phyloP scores from a whole-genome alignment of 64 coral and sea anemone species.

The Actinia tenebrosa region DNA sequence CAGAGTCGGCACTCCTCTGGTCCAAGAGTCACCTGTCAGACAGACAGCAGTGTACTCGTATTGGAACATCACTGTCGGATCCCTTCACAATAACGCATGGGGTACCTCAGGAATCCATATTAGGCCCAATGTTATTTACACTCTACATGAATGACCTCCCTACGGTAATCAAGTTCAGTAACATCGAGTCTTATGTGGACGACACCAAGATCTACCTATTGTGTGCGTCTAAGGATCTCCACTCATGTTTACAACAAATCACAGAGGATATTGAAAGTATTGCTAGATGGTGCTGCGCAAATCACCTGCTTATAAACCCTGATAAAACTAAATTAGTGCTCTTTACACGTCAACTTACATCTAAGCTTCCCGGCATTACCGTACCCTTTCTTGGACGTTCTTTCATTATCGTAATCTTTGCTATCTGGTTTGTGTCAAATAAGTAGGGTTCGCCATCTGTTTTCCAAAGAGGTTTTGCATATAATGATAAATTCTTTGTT shows the following conservation, averaged over 20 bases:
- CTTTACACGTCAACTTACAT: neutral
- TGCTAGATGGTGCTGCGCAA: no score
- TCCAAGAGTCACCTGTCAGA: neutral
- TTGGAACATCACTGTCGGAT: neutral
- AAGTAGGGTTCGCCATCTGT: no score
- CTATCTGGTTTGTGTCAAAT: no score
- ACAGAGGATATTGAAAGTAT: no score
- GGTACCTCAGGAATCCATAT: neutral
- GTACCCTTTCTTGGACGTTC: neutral
- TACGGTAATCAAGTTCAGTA: neutral
- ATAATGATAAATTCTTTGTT: neutral
- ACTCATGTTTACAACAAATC: no score
- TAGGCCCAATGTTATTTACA: neutral
- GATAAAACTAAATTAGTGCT: no score
- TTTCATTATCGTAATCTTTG: neutral
- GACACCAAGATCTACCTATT: neutral
- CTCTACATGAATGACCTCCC: neutral
- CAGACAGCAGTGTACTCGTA: neutral
- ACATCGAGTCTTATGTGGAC: neutral
- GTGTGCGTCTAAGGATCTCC: no score
- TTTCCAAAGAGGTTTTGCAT: no score
- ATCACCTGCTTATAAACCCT: no score
- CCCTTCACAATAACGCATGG: neutral
- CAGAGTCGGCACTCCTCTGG: neutral
- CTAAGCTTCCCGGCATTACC: neutral